Evolutionary conservation across 2,888 invertebrate genomes (phyloP), one percentile per base, ranked within the genome.

Genomic region (Cephalotes varians): DNA sequence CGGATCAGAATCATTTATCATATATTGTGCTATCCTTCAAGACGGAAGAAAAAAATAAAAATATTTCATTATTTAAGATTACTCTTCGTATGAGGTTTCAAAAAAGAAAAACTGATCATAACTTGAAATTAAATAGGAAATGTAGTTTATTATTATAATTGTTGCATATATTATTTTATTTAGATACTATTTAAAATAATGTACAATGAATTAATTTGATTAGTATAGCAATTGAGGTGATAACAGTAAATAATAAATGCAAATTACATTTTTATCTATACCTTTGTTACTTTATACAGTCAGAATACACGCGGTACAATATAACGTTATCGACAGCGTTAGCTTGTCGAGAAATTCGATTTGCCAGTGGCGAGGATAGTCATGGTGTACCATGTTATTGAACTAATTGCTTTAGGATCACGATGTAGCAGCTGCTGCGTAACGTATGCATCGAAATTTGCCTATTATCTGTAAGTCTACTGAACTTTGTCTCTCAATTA

Each of bases 261-360:
- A 76, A 51, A 40, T 65, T 65, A 34, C 79, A 54, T 0, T 25
- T 60, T 62, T 74, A 60, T 25, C 60, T 71, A 6, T 28, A 37
- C 40, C 60, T 74, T 80, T 80, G 83, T 51, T 81, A 31, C 56
- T 76, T 58, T 65, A 28, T 65, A 67, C 79, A 67, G 82, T 72
- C 67, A 80, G 85, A 83, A 86, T 82, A 37, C 84, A 83, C 62
- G 83, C 62, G 69, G 31, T 62, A 65, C 81, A 76, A 79, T 86
- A 79, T 86, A 89, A 82, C 56, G 82, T 82, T 88, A 89, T 87
- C 90, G 72, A 69, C 72, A 81, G 83, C 71, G 82, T 79, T 88
- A 90, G 88, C 73, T 86, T 79, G 77, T 80, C 64, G 87, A 86
- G 87, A 86, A 85, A 88, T 79, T 88, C 85, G 88, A 87, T 90